Base-by-base conservation (phyloP, 2,113 vertebrate genomes). In the Pogona vitticeps region DNA sequence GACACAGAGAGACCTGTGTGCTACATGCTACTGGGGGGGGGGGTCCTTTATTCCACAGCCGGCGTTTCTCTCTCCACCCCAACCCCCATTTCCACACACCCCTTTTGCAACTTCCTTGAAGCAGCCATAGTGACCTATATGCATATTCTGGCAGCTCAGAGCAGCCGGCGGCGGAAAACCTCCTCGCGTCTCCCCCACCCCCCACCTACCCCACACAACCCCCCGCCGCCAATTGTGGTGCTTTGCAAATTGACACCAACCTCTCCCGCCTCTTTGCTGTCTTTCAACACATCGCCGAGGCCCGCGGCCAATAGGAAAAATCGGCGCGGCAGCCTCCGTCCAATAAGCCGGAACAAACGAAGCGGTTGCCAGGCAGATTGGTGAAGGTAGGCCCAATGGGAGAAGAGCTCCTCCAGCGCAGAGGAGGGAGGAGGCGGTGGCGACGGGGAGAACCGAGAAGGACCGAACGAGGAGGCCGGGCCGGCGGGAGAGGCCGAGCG, bases 271-370 rank as follows among this genome's bases (percentile, higher is more conserved):
- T 21, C 67, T 40, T 6, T 13, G 40, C 71, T 18, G 61, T 72
- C 21, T 83, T 87, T 38, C 56, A 90, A 61, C 94, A 91, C 92
- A 91, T 71, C 83, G 73, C 72, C 59, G 83, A 80, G 88, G 75
- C 68, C 81, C 87, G 88, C 88, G 10, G 76, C 95, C 95, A 95
- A 95, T 95, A 80, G 90, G 85, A 91, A 95, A 95, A 93, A 90
- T 92, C 13, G 77, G 52, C 65, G 26, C 6, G 61, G 88, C 86
- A 71, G 18, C 38, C 87, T 58, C 76, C 52, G 84, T 20, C 95
- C 95, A 95, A 93, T 95, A 78, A 67, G 76, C 33, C 85, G 90
- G 80, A 85, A 86, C 76, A 58, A 52, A 75, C 90, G 85, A 71
- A 86, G 87, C 42, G 36, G 87, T 95, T 95, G 91, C 91, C 89